A percentile compares a stretch with the other conserved stretches of the same genome.
Evolutionary conservation across 1,140 invertebrate species (phyloP).

Genomic region (Calliphora vicina): DNA sequence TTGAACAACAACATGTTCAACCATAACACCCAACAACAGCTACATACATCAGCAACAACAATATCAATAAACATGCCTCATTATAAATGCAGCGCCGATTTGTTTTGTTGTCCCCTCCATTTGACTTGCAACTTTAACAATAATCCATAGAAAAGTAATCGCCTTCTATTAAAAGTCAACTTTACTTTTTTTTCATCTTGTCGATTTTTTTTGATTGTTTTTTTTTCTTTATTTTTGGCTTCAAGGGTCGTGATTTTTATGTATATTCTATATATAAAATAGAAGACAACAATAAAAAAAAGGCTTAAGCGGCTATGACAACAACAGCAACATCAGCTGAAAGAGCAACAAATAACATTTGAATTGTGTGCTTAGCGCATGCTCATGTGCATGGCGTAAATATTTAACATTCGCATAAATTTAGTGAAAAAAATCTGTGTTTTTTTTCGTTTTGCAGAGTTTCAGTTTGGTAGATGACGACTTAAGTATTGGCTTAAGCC

Average conservation of each 20-base stretch:
- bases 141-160: background rate
- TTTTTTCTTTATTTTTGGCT: background rate
- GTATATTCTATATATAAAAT: background rate
- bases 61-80: conserved; percentile 13
- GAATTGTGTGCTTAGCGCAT: conserved; percentile 6
- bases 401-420: conserved; percentile 17
- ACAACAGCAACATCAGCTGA: background rate
- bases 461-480: background rate
- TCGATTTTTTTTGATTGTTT: background rate
- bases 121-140: background rate
- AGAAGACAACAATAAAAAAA: background rate
- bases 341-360: conserved; percentile 7
- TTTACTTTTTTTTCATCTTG: background rate
- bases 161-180: conserved; percentile 16
- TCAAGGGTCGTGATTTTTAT: conserved; percentile 16
- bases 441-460: background rate
- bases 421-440: background rate
- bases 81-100: conserved; percentile 15
- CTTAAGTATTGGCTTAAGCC: background rate
- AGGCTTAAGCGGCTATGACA: background rate
- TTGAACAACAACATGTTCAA: background rate
- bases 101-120: conserved; percentile 8
- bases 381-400: conserved; percentile 3
- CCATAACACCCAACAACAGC: background rate
- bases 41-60: background rate